phyloP scores from a whole-genome alignment of 2,113 vertebrate species.

The Austrofundulus limnaeus region DNA sequence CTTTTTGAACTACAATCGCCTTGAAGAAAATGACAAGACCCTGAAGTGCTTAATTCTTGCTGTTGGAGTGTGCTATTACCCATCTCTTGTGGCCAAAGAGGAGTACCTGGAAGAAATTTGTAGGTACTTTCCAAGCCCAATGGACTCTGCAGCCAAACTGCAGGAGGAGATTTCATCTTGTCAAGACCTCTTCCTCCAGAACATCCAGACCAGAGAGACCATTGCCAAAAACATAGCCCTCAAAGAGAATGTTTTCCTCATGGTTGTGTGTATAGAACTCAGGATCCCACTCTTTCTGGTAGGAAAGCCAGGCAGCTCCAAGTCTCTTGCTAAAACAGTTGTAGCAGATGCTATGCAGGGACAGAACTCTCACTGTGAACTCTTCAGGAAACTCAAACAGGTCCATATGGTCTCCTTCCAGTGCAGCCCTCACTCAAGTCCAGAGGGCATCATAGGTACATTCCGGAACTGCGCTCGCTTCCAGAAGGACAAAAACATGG shows the following conservation, averaged over 20 bases:
- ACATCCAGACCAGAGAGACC: constrained; percentile 69
- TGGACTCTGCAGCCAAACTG: constrained; percentile 42
- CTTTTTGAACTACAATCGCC: constrained; percentile 35
- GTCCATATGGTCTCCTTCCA: constrained; percentile 84
- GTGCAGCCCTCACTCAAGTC: constrained; percentile 83
- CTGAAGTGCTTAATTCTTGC: constrained; percentile 76
- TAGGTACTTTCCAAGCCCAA: constrained; percentile 55
- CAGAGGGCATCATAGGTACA: constrained; percentile 81
- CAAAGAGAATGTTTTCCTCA: constrained; percentile 84
- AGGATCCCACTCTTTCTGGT: constrained; percentile 82
- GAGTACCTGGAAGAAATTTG: constrained; percentile 68
- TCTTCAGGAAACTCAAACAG: constrained; percentile 78
- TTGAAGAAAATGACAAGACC: constrained; percentile 16
- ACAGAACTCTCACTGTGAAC: constrained; percentile 63
- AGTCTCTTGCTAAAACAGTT: constrained; percentile 83
- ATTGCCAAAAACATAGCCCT: constrained; percentile 79
- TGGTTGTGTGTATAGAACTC: constrained; percentile 82
- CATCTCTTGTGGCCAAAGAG: constrained; percentile 72
- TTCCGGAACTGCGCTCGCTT: constrained; percentile 82
- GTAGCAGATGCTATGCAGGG: constrained; percentile 81
- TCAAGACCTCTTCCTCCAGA: constrained; percentile 76
- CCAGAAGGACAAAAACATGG: constrained; percentile 79
- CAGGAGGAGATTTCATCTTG: constrained; percentile 68
- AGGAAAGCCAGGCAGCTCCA: constrained; percentile 84
- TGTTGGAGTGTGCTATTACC: constrained; percentile 80